Conservation (phyloP, 2,113 vertebrate species). For the Nyctereutes procyonoides region DNA sequence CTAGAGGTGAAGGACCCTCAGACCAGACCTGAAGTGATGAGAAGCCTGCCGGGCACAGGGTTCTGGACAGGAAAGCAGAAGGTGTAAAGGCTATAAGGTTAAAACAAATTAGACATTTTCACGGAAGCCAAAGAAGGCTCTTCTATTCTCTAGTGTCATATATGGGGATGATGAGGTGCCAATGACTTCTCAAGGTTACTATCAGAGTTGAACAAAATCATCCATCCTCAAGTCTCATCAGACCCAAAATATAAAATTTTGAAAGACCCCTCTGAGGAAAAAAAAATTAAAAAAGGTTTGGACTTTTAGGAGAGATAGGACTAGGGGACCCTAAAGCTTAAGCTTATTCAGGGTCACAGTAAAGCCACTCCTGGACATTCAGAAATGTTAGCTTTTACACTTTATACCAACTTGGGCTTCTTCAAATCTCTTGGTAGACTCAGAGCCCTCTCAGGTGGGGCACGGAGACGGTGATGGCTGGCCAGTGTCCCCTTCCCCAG, state of each 20-base stretch:
- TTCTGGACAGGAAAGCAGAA: background rate
- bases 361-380: background rate
- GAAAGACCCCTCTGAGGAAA: background rate
- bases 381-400: background rate
- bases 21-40: background rate
- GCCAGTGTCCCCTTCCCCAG: background rate
- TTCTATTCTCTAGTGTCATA: background rate
- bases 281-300: background rate
- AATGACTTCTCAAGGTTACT: background rate
- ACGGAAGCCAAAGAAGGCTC: background rate
- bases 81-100: background rate
- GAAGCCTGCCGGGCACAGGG: background rate
- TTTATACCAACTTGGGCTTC: background rate
- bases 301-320: background rate
- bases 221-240: background rate
- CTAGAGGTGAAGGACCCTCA: background rate
- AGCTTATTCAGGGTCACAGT: background rate
- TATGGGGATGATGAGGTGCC: background rate
- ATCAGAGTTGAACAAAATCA: background rate
- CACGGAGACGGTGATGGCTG: rapidly evolving
- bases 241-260: background rate
- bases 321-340: background rate
- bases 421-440: background rate
- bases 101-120: background rate
- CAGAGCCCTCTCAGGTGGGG: background rate